Evolutionary conservation across 2,797 vertebrate species (phyloP), one percentile per base, ranked within the genome.

Genomic region (Pseudomugil gertrudae): DNA sequence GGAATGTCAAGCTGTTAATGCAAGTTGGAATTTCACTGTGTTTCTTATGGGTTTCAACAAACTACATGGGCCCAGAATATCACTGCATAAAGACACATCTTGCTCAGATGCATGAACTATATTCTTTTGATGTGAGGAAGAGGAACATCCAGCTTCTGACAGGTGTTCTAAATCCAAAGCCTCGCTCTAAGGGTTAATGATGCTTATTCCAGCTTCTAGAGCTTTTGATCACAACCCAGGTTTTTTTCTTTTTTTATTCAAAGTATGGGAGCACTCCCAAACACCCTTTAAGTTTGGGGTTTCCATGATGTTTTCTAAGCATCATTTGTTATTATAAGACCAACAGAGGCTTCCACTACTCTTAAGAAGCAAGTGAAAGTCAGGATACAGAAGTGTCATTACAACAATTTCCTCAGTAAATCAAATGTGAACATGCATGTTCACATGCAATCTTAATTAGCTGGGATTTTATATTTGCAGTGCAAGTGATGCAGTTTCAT

Each of bases 1-100:
- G 60, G 63, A 73, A 79, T 70, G 74, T 66, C 6, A 7, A 72
- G 27, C 52, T 69, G 54, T 61, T 64, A 48, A 21, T 35, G 45
- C 65, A 81, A 81, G 43, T 74, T 72, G 76, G 54, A 77, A 75
- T 72, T 65, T 60, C 35, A 62, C 54, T 43, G 48, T 53, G 69
- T 53, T 45, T 45, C 60, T 29, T 51, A 54, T 50, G 38, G 32
- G 71, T 66, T 69, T 63, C 45, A 63, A 29, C 63, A 29, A 78
- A 56, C 40, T 54, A 47, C 56, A 40, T 54, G 6, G 58, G 27
- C 23, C 30, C 45, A 69, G 38, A 85, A 67, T 69, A 72, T 35
- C 38, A 64, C 6, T 3, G 48, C 58, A 58, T 5, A 36, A 19
- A 61, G 21, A 17, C 43, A 9, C 27, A 14, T 17, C 33, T 23